Evolutionary conservation across 2,888 invertebrate species (phyloP).

Genomic region (Perizoma flavofasciatum): DNA sequence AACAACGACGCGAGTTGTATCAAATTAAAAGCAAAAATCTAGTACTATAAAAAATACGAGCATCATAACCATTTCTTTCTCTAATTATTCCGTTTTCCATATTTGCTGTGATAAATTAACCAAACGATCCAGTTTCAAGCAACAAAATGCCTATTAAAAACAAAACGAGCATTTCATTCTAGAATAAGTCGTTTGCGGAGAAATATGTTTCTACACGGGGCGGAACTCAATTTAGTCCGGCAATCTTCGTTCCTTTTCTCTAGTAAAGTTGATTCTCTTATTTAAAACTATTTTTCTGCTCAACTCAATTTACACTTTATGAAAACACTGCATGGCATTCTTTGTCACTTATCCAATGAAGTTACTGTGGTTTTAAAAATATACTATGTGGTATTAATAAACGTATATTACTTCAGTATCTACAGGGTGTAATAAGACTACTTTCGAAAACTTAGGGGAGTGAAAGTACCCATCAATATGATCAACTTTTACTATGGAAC

Average conservation of each 20-base stretch:
- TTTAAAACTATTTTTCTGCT: constrained; percentile 11
- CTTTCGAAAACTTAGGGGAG: too few species aligned
- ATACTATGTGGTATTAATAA: too few species aligned
- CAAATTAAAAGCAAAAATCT: constrained; percentile 13
- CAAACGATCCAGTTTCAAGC: constrained; percentile 38
- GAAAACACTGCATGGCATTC: constrained; percentile 4
- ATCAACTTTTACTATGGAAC: too few species aligned
- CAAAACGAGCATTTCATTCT: constrained; percentile 41
- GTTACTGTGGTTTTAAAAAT: too few species aligned
- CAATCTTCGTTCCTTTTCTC: constrained; percentile 26
- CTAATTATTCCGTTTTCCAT: constrained; percentile 41
- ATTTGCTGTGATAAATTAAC: constrained; percentile 37
- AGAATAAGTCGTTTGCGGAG: constrained; percentile 41
- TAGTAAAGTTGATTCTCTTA: constrained; percentile 22
- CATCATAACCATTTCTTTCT: constrained; percentile 29
- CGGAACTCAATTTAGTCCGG: constrained; percentile 32
- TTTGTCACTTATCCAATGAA: background rate
- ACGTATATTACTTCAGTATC: too few species aligned
- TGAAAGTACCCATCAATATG: too few species aligned
- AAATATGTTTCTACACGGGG: constrained; percentile 39
- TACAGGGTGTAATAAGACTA: too few species aligned
- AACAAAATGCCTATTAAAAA: constrained; percentile 44
- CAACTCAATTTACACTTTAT: constrained; percentile 22
- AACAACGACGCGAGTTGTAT: background rate
- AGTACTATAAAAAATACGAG: constrained; percentile 18